Evolutionary conservation across 2,797 vertebrate species (phyloP), one percentile per base, ranked within the genome.

Genomic region (Nasua narica): DNA sequence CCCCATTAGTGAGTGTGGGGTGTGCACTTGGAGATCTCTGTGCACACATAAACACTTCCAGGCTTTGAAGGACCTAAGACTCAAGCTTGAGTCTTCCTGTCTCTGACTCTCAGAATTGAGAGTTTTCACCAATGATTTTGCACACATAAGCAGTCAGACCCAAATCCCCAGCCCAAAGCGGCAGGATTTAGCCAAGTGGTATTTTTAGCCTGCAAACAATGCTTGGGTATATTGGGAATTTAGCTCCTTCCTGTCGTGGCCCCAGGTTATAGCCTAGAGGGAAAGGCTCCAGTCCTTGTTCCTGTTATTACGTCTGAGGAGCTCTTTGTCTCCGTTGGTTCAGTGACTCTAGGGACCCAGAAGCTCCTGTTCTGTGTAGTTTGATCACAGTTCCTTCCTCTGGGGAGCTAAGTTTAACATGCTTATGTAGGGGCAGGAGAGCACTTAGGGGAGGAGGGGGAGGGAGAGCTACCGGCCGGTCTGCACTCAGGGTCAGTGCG

Each of bases 131-230:
- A 84, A 12, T 79, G 94, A 81, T 74, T 92, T 92, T 96, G 69
- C 37, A 91, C 89, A 86, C 62, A 58, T 74, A 96, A 74, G 40
- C 92, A 87, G 69, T 76, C 37, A 77, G 48, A n/a, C 87, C 72
- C 27, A 81, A n/a, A 15, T 79, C 95, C 87, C 56, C 52, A 87
- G 84, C 58, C 29, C 77, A 85, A 62, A 87, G 92, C 87, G 70
- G 91, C 97, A 97, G 96, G 96, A 97, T 96, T 97, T 97, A 91
- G 95, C 91, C 88, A 97, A 19, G 72, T 62, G 37, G 54, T 98
- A 93, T 97, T 98, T 98, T 97, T 98, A 98, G 93, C 94, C 85
- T 95, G 76, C 78, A 96, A 98, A 98, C 96, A 98, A 97, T 98
- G 96, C 85, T 96, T 29, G 88, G 87, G 97, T 98, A 98, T 98